Conservation (phyloP, 1,140 invertebrate species). For the Ruditapes philippinarum region DNA sequence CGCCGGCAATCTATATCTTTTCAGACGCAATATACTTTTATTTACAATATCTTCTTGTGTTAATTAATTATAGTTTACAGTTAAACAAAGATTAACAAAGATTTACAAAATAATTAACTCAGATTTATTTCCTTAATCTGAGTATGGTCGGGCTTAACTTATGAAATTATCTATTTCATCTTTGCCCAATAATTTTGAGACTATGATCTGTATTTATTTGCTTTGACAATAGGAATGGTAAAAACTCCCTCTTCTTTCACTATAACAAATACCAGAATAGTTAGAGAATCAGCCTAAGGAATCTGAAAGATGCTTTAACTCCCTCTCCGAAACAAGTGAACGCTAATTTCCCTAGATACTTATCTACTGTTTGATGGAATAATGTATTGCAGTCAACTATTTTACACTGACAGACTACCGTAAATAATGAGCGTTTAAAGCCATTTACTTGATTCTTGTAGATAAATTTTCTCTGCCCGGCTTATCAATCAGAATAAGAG, state of each 20-base stretch:
- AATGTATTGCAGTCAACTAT: slow-evolving; percentile 40
- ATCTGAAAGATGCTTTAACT: not conserved
- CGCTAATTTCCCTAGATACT: slow-evolving; percentile 61
- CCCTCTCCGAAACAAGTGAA: slow-evolving; percentile 30
- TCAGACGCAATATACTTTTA: too few species aligned
- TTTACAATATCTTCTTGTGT: too few species aligned
- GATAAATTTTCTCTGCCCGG: not conserved
- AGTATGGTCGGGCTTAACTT: too few species aligned
- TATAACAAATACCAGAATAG: not conserved
- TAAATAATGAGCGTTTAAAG: slow-evolving; percentile 52
- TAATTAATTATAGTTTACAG: too few species aligned
- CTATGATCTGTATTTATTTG: not conserved
- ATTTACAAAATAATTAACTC: too few species aligned
- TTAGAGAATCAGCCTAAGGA: not conserved
- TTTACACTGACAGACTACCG: slow-evolving; percentile 29
- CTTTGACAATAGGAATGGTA: not conserved
- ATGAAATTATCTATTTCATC: too few species aligned
- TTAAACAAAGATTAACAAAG: too few species aligned
- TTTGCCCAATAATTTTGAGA: not conserved
- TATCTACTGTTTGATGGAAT: slow-evolving; percentile 44
- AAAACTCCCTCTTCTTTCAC: not conserved
- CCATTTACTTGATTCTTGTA: slow-evolving; percentile 36
- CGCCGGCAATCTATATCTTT: too few species aligned
- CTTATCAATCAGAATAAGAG: slow-evolving; percentile 18
- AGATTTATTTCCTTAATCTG: too few species aligned